phyloP scores from a whole-genome alignment of 2,113 vertebrate species.

The Gymnarchus niloticus region DNA sequence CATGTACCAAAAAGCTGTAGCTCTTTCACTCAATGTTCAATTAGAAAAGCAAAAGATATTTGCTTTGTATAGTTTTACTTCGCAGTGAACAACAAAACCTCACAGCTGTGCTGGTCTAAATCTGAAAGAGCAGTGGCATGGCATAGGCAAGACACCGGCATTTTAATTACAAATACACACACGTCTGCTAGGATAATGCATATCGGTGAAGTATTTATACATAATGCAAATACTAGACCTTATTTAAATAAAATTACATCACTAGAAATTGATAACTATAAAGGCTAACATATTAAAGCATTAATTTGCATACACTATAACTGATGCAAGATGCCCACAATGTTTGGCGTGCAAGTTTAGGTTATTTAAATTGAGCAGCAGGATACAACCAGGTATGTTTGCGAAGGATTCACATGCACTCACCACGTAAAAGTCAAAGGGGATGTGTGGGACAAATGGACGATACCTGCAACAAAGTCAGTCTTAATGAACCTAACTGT shows the following conservation, averaged over 20 bases:
- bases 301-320: neutral
- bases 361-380: neutral
- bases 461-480: slow-evolving; percentile 70
- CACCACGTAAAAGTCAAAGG: slow-evolving; percentile 94
- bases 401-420: slow-evolving; percentile 48
- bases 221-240: neutral
- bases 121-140: neutral
- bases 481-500: neutral
- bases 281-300: too few relatives aligned
- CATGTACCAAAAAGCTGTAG: too few relatives aligned
- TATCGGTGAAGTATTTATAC: neutral
- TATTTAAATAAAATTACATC: neutral
- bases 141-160: neutral
- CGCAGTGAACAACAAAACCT: neutral
- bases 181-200: neutral
- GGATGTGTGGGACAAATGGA: slow-evolving; percentile 94
- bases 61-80: neutral
- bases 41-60: neutral
- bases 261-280: too few relatives aligned
- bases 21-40: neutral
- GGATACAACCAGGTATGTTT: neutral
- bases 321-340: too few relatives aligned
- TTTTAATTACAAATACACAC: neutral
- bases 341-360: neutral
- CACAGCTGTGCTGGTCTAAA: neutral